Percentiles rank a stretch among this genome's conserved stretches.
These are phyloP conservation scores for Rhabdornis inornatus DNA, from an alignment of 2,113 vertebrate genomes.

Conservation along the genomic window DNA sequence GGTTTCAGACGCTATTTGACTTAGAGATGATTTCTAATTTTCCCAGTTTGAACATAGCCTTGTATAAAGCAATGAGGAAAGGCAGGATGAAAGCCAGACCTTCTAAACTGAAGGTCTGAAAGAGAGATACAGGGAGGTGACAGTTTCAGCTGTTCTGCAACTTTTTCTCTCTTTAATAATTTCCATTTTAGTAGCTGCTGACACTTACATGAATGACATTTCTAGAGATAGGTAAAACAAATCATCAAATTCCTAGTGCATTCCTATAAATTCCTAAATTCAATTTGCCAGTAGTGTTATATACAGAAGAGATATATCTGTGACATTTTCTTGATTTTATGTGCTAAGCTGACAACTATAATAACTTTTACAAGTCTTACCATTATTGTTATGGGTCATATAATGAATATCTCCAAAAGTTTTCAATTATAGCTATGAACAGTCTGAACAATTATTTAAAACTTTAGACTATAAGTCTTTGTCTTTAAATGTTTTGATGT, in stretches of 20 bases:
- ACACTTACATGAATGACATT: neutral
- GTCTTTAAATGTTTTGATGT: neutral
- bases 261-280: neutral
- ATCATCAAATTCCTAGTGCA: neutral
- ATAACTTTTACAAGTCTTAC: neutral
- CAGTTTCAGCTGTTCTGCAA: neutral
- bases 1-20: slow-evolving; percentile 83
- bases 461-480: neutral
- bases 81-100: slow-evolving; percentile 13
- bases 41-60: slow-evolving; percentile 87
- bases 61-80: slow-evolving; percentile 86
- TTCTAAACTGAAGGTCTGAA: neutral
- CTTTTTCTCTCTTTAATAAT: neutral
- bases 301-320: neutral
- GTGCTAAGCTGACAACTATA: neutral
- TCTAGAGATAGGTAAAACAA: neutral
- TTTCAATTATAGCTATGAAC: neutral
- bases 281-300: neutral
- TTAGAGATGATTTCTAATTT: slow-evolving; percentile 85
- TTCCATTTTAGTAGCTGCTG: neutral
- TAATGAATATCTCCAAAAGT: neutral
- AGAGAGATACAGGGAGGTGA: neutral
- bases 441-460: neutral
- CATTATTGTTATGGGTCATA: neutral
- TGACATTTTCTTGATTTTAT: neutral